Evolutionary conservation across 2,113 vertebrate species (phyloP), one percentile per base, ranked within the genome.

Genomic region (Climacteris rufus): DNA sequence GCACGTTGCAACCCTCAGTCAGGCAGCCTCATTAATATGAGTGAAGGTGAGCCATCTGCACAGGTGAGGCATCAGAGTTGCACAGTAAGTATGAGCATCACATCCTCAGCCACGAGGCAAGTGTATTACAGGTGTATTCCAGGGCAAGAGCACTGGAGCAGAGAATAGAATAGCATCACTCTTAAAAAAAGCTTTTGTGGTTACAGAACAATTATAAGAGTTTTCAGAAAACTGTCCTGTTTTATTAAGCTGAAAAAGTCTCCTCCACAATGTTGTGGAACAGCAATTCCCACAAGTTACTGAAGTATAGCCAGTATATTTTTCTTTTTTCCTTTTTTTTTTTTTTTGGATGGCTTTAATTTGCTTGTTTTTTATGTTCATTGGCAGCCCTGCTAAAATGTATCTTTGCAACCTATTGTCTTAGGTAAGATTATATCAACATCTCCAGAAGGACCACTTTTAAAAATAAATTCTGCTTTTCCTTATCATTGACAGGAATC

Each of bases 401-500:
- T 98, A 98, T 98, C 98, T 98, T 97, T 97, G 96, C 97, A 98
- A 98, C 98, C 97, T 98, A 98, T 97, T 98, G 97, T 98, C 97
- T 98, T 97, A 95, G 95, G 97, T 85, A 97, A 98, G 98, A 98
- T 98, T 82, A 83, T 97, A 98, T 98, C 98, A 98, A 96, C 86
- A 80, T 89, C 93, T 97, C 95, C 98, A 99, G 98, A 99, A 99
- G 98, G 98, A 98, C 98, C 98, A 98, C 97, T 98, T 98, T 98
- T 97, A 96, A 97, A 98, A 98, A 98, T 99, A 99, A 99, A 99
- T 99, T 98, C 98, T 98, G 97, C 97, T 98, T 97, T 84, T 93
- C 94, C 98, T 99, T 99, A 99, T 99, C 99, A 97, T 92, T 98
- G 98, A 98, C 98, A 99, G 98, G 98, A 98, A 99, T 99, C 99